Evolutionary conservation across 2,888 invertebrate genomes (phyloP), one percentile per base, ranked within the genome.

Genomic region (Philereme vetulata): DNA sequence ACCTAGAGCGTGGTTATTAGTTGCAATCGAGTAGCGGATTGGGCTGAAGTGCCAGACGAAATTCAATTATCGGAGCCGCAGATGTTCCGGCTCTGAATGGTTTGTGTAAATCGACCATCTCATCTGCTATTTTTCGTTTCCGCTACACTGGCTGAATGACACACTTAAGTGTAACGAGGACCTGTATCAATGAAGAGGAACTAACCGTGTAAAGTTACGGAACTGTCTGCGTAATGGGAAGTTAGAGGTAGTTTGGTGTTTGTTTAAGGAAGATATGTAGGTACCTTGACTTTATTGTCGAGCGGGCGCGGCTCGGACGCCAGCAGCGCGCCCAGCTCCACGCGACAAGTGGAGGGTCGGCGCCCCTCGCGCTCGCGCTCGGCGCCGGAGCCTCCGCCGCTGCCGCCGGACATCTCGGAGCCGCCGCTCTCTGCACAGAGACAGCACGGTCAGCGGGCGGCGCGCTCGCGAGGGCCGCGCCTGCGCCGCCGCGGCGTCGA

Each of bases 251-350:
- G 32, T 8, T 10, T 38, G 38, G 48, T 42, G 44, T 45, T 45
- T 11, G 36, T 40, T 10, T 35, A 11, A 42, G 44, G 21, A n/a
- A 53, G 32, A 36, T 47, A 34, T 4, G 9, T 42, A n/a, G 93
- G 80, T 89, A 95, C 96, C 94, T 96, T 96, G 78, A 96, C 95
- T 91, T 95, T 96, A 84, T 95, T 95, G 90, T 95, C 95, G 76
- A 93, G 93, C 71, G 93, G 92, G 71, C 95, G 94, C 84, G 94
- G 95, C 84, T 95, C 95, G 72, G 94, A 89, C 80, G 93, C 94
- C 81, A 93, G 92, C 77, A 93, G 92, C 80, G 93, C 88, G 72
- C 94, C 94, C 84, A 95, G 93, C 85, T 95, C 95, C 72, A 92
- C 90, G 84, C 91, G 86, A 81, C 92, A 88, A 74, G 91, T 90